Percentiles rank a stretch among this genome's conserved stretches.
Evolutionary conservation across 2,113 vertebrate species (phyloP).

Genomic region (Malaclemys terrapin): DNA sequence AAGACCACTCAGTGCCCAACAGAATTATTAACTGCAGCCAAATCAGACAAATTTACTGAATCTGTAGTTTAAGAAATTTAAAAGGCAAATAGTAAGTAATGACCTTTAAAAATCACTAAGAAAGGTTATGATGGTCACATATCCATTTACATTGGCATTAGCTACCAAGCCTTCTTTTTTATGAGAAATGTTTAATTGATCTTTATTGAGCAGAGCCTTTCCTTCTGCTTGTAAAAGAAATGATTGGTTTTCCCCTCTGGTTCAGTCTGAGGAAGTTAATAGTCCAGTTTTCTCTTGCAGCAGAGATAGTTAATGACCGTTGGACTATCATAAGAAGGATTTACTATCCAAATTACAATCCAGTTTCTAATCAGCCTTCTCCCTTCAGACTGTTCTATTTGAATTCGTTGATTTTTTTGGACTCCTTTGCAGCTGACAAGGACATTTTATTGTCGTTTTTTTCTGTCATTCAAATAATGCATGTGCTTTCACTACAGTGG

Average conservation of each 20-base stretch:
- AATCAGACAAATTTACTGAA: not conserved
- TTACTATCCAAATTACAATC: slow-evolving; percentile 78
- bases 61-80: not conserved
- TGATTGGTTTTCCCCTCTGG: slow-evolving; percentile 61
- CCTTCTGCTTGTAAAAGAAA: slow-evolving; percentile 79
- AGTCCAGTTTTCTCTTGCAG: slow-evolving; percentile 69
- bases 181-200: slow-evolving; percentile 79
- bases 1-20: not conserved
- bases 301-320: slow-evolving; percentile 66
- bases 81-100: not conserved
- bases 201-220: slow-evolving; percentile 81
- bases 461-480: slow-evolving; percentile 38
- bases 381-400: slow-evolving; percentile 34
- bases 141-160: not conserved
- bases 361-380: slow-evolving; percentile 59
- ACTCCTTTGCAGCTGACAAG: slow-evolving; percentile 16
- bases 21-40: not conserved
- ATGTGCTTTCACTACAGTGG: not conserved
- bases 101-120: not conserved
- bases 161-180: slow-evolving; percentile 58
- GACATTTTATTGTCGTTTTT: not conserved
- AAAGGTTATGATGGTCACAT: not conserved
- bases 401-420: slow-evolving; percentile 27
- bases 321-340: slow-evolving; percentile 68
- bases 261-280: slow-evolving; percentile 76